Conservation (phyloP, 2,113 vertebrate genomes). For the Thinocorus orbignyianus region DNA sequence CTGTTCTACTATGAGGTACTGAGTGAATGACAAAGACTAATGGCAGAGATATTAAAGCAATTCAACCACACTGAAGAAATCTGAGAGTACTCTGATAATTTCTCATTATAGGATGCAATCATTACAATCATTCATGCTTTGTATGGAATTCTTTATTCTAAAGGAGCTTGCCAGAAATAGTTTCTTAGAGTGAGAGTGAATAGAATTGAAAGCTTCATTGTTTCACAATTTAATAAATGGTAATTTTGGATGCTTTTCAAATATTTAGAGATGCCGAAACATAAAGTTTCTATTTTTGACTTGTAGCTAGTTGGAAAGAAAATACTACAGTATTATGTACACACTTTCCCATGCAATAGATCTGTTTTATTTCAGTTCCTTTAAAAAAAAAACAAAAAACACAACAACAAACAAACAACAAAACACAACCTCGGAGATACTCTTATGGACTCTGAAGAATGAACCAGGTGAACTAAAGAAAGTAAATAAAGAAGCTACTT, state of each 20-base stretch:
- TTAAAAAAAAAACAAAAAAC: not conserved
- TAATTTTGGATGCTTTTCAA: slow-evolving; percentile 36
- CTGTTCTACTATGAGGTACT: not conserved
- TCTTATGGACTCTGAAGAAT: not conserved
- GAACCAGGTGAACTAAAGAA: slow-evolving; percentile 1
- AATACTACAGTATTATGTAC: not conserved
- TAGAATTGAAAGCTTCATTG: slow-evolving; percentile 26
- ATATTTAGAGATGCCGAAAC: not conserved
- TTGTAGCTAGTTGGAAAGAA: not conserved
- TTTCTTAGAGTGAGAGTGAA: not conserved
- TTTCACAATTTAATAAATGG: slow-evolving; percentile 6
- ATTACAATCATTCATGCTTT: not conserved
- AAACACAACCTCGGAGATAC: not conserved
- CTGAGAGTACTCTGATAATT: not conserved
- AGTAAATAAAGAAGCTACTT: not conserved
- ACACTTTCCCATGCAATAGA: not conserved
- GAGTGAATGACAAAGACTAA: slow-evolving; percentile 42
- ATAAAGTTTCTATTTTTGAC: not conserved
- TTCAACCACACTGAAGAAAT: slow-evolving; percentile 12
- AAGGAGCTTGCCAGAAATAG: slow-evolving; percentile 7
- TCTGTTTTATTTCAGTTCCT: not conserved
- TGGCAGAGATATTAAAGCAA: slow-evolving; percentile 11
- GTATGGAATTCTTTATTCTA: not conserved
- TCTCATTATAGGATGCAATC: not conserved
- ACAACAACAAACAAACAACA: not conserved